A percentile compares a stretch with the other conserved stretches of the same genome.
Conservation (phyloP, 2,797 vertebrate species). For the Linurgus olivaceus region DNA sequence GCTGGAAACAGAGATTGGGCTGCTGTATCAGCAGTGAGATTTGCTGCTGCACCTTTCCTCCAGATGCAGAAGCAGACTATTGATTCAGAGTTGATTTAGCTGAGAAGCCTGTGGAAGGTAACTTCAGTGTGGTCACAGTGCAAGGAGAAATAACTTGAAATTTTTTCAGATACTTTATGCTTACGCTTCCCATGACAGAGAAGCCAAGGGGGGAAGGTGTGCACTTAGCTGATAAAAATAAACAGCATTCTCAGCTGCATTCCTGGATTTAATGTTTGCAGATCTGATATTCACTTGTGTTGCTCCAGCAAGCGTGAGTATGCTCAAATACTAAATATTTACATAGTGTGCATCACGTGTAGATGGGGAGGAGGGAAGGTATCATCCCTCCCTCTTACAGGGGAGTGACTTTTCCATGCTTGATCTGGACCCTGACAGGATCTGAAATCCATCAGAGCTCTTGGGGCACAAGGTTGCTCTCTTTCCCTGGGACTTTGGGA, state of each 20-base stretch:
- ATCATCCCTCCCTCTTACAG: neutral
- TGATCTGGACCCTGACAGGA: neutral
- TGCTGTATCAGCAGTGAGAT: neutral
- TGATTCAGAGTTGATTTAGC: neutral
- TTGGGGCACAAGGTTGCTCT: neutral
- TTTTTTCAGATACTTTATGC: neutral
- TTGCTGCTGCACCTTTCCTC: neutral
- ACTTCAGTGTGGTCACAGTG: neutral
- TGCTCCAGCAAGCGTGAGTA: neutral
- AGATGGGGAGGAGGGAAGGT: neutral
- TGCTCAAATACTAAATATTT: constrained; percentile 60
- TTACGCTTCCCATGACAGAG: neutral
- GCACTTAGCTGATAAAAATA: constrained; percentile 57
- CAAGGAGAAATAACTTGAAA: neutral
- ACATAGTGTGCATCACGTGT: neutral
- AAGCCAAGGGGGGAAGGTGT: constrained; percentile 28
- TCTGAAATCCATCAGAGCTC: neutral
- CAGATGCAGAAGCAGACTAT: neutral
- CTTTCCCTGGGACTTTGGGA: neutral
- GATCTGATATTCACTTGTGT: constrained; percentile 54
- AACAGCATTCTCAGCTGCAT: constrained; percentile 37
- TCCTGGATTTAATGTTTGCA: constrained; percentile 53
- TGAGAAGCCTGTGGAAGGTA: neutral
- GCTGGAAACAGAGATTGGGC: neutral
- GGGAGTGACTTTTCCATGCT: neutral